Conservation (phyloP, 2,113 vertebrate genomes). For the Laterallus jamaicensis region DNA sequence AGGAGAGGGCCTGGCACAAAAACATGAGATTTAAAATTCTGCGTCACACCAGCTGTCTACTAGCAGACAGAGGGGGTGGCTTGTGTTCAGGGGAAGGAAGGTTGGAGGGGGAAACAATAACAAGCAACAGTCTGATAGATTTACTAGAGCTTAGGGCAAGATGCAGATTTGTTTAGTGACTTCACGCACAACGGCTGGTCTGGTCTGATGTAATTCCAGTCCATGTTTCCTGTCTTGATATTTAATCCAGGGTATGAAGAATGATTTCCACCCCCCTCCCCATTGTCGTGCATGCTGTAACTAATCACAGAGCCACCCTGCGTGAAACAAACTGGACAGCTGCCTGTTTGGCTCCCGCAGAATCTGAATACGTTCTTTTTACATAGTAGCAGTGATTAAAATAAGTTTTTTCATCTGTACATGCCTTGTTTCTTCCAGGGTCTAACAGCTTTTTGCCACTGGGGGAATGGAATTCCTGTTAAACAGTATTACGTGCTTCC, state of each 20-base stretch:
- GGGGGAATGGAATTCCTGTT: neutral
- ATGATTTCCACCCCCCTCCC: neutral
- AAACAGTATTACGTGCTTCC: neutral
- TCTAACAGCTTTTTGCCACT: neutral
- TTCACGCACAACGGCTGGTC: neutral
- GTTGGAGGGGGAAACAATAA: neutral
- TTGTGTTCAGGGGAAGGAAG: neutral
- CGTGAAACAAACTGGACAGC: constrained; percentile 25
- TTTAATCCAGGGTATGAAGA: constrained; percentile 38
- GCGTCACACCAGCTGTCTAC: constrained; percentile 73
- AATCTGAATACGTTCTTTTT: neutral
- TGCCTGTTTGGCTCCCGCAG: constrained; percentile 3
- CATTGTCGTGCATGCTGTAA: neutral
- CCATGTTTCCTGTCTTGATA: constrained; percentile 19
- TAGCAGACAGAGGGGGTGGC: constrained; percentile 7
- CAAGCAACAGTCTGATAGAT: constrained; percentile 6
- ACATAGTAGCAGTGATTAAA: neutral
- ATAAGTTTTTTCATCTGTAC: neutral
- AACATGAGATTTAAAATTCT: constrained; percentile 60
- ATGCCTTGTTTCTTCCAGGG: neutral
- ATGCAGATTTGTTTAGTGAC: constrained; percentile 47
- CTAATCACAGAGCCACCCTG: neutral
- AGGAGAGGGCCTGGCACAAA: constrained; percentile 45
- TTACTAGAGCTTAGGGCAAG: constrained; percentile 32
- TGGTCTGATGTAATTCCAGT: constrained; percentile 30